These are phyloP conservation scores for Melinaea marsaeus DNA, from an alignment of 2,888 invertebrate genomes.

Conservation along the genomic window DNA sequence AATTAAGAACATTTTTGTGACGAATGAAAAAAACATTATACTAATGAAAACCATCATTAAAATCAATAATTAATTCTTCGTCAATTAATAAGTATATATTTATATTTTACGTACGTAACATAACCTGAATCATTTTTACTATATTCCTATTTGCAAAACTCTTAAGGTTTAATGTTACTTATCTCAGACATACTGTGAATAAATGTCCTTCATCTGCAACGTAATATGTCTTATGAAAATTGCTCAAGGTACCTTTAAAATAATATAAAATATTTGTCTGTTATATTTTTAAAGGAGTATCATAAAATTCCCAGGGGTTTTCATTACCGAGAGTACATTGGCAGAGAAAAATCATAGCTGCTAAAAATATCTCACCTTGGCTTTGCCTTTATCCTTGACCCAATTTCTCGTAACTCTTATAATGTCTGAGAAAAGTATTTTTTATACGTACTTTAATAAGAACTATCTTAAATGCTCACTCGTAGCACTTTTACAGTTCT, in stretches of 20 bases:
- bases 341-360: slow-evolving; percentile 1
- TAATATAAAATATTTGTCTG: neutral
- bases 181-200: too few relatives aligned
- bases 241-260: neutral
- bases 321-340: neutral
- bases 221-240: neutral
- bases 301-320: neutral
- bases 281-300: neutral
- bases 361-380: slow-evolving; percentile 5
- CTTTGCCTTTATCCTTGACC: neutral
- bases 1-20: too few relatives aligned
- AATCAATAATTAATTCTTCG: too few relatives aligned
- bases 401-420: neutral
- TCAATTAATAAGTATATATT: too few relatives aligned
- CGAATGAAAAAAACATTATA: too few relatives aligned
- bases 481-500: neutral
- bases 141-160: too few relatives aligned
- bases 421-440: neutral
- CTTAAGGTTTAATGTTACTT: too few relatives aligned
- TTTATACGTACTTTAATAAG: neutral
- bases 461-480: neutral
- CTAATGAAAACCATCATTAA: too few relatives aligned
- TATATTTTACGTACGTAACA: too few relatives aligned
- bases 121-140: too few relatives aligned
- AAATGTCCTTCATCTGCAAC: neutral